Base-by-base conservation (phyloP, 1,140 invertebrate species). In the Leptestheria dahalacensis region DNA sequence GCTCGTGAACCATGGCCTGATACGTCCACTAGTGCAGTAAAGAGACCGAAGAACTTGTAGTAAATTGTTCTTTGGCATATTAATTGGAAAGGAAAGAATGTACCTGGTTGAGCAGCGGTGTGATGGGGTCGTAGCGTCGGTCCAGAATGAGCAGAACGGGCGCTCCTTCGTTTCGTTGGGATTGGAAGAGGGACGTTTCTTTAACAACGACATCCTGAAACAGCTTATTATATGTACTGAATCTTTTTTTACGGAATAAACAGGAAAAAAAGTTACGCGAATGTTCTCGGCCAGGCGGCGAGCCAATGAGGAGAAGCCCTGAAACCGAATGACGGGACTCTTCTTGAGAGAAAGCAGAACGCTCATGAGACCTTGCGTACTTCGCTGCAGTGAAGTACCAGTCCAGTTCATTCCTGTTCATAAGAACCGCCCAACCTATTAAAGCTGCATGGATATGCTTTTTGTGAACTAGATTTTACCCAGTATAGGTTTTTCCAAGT, bases 1-100 rank as follows among this genome's bases (percentile, higher is more conserved):
- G 73, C 75, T 99, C 95, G 73, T 99, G 96, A 2, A 99, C 92
- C 96, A 99, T 99, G 9, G 95, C 95, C 74, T 99, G 95, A 74
- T 99, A 99, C 0, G 95, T 99, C 97, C 97, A 99, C 79, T 93
- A 69, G 20, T 71, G 71, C 24, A 61, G 59, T 65, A 59, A 60
- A 63, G 1, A 52, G 20, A 18, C 49, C 47, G 6, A 41, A 41
- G 15, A 41, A 41, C n/a, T 18, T 23, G 28, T 15, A 47, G 47
- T n/a, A 66, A n/a, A n/a, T n/a, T n/a, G n/a, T n/a, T n/a, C n/a
- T n/a, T n/a, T n/a, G n/a, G n/a, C n/a, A n/a, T 41, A 41, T 9
- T 9, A 6, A 41, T 41, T 9, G 15, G 33, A 6, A 41, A 9
- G 12, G 6, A 61, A 20, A 23, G 46, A 49, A 53, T 23, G 46